A percentile compares a stretch with the other conserved stretches of the same genome.
phyloP scores from a whole-genome alignment of 2,797 vertebrate species.

The Channallabes apus region DNA sequence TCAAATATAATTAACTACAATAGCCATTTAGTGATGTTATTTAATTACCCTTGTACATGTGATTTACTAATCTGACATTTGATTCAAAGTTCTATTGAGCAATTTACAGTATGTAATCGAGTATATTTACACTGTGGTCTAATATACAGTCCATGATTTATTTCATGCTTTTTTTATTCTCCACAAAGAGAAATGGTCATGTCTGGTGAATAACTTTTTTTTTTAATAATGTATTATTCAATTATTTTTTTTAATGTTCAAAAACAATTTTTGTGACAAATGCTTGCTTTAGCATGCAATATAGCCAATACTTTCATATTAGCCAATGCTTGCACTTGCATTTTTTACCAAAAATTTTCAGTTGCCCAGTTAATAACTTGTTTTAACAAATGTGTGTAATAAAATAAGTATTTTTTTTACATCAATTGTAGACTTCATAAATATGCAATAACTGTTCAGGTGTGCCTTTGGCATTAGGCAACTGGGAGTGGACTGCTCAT shows the following conservation, averaged over 20 bases:
- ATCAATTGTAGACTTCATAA: too few relatives aligned
- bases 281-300: neutral
- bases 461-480: too few relatives aligned
- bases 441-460: too few relatives aligned
- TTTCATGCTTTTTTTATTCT: neutral
- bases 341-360: too few relatives aligned
- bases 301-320: neutral
- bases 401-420: too few relatives aligned
- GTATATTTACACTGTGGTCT: neutral
- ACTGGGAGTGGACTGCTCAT: too few relatives aligned
- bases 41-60: neutral
- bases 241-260: neutral
- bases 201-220: neutral
- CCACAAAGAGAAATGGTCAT: neutral
- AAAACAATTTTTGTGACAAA: neutral
- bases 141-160: neutral
- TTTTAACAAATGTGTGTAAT: too few relatives aligned
- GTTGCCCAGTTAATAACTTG: too few relatives aligned
- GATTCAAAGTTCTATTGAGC: slow-evolving; percentile 29
- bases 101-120: too few relatives aligned
- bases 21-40: too few relatives aligned
- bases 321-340: too few relatives aligned
- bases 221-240: neutral
- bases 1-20: too few relatives aligned
- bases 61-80: slow-evolving; percentile 11